These are phyloP conservation scores for Hystrix brachyura DNA, from an alignment of 2,113 vertebrate genomes.

Conservation along the genomic window DNA sequence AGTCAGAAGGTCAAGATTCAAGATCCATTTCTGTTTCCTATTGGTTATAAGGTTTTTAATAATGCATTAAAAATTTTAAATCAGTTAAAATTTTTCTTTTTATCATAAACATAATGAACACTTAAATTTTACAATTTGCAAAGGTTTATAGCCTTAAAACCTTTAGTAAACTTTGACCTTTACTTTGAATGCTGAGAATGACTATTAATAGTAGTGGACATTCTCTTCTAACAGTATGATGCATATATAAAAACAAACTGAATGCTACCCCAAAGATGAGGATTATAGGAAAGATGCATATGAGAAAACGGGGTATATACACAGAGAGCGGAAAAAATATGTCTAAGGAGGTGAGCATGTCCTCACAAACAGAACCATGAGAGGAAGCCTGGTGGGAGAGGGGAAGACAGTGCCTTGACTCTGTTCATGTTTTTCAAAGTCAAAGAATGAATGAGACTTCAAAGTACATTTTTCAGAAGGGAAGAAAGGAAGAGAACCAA, in stretches of 20 bases:
- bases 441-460: background rate
- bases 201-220: background rate
- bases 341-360: background rate
- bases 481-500: background rate
- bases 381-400: background rate
- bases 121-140: slow-evolving; percentile 20
- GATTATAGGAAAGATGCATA: background rate
- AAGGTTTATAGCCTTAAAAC: background rate
- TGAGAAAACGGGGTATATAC: background rate
- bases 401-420: background rate
- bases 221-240: background rate
- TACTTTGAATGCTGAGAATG: background rate
- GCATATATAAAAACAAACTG: background rate
- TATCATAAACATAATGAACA: background rate
- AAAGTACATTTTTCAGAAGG: background rate
- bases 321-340: background rate
- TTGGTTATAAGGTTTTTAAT: background rate
- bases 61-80: background rate
- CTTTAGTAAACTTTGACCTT: background rate
- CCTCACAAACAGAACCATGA: background rate
- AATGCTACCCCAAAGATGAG: background rate
- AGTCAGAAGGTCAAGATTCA: background rate
- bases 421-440: background rate
- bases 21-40: background rate
- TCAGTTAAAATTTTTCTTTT: background rate